Evolutionary conservation across 2,797 vertebrate species (phyloP).

Genomic region (Xenopus petersii): DNA sequence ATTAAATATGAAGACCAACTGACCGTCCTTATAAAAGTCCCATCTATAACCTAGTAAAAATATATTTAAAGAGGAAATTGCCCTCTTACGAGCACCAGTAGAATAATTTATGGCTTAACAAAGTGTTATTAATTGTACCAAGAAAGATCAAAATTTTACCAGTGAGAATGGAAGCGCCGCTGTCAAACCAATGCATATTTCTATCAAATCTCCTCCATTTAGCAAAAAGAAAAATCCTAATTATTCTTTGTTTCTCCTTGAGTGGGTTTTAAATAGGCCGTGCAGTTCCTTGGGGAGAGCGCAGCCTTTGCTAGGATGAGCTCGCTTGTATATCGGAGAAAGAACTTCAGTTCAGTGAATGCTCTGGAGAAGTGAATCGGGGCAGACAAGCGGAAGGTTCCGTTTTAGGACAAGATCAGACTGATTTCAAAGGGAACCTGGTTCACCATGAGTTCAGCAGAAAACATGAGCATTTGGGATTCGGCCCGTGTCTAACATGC

Average conservation of each 20-base stretch:
- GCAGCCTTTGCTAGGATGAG: neutral
- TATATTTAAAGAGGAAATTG: too few relatives aligned
- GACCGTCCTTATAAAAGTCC: too few relatives aligned
- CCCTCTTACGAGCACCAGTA: too few relatives aligned
- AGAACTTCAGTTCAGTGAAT: neutral
- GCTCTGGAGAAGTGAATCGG: constrained; percentile 27
- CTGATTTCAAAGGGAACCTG: constrained; percentile 17
- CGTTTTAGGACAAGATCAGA: constrained; percentile 31
- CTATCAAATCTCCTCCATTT: constrained; percentile 16
- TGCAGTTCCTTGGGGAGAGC: neutral
- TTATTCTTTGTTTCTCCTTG: constrained; percentile 9
- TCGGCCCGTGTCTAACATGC: constrained; percentile 24
- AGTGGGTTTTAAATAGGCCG: constrained; percentile 20
- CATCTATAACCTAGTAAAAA: too few relatives aligned
- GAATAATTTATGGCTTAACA: too few relatives aligned
- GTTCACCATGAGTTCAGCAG: constrained; percentile 40
- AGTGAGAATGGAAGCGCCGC: too few relatives aligned
- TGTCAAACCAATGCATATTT: too few relatives aligned
- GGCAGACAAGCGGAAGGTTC: neutral
- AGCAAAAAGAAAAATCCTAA: neutral
- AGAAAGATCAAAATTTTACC: too few relatives aligned
- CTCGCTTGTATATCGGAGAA: constrained; percentile 10
- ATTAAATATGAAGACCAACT: too few relatives aligned
- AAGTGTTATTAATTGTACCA: too few relatives aligned
- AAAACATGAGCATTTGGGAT: constrained; percentile 22